Evolutionary conservation across 2,888 invertebrate species (phyloP), one percentile per base, ranked within the genome.

Genomic region (Polietes domitor): DNA sequence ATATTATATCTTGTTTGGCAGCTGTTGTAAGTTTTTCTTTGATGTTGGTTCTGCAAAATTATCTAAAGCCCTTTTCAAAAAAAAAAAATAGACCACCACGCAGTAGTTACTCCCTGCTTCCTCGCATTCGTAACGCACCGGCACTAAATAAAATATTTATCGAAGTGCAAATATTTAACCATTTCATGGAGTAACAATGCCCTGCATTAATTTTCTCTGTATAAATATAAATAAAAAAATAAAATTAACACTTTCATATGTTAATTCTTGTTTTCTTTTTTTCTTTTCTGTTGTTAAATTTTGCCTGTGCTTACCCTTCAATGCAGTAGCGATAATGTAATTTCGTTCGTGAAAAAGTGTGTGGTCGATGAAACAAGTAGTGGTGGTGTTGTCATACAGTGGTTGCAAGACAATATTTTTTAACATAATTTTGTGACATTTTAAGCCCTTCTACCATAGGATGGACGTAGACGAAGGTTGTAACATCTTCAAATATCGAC

Each of bases 241-340:
- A 19, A 65, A 58, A 65, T 65, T 65, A 65, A 37, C 65, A 65
- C 65, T 63, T 63, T 63, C 17, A 26, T 58, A 58, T 58, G 58
- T 58, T 58, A 58, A 58, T 58, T 58, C n/a, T n/a, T n/a, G n/a
- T n/a, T n/a, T n/a, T n/a, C n/a, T 47, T 47, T 15, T 47, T n/a
- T n/a, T n/a, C n/a, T n/a, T n/a, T n/a, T n/a, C 12, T 37, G 32
- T 37, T 9, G 37, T 37, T 37, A 37, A 21, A 53, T 53, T 17
- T 53, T 17, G 10, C 9, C 21, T 21, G 53, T 53, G 53, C 53
- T 5, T 19, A 17, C 41, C 3, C 32, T 7, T 32, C 32, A 37
- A 12, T 37, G 37, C 32, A 7, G 32, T 7, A 5, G 32, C 5
- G 7, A 32, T 32, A 9, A 37, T 9, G 12, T 3, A 37, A 37